Base-by-base conservation (phyloP, 1,140 invertebrate species). In the Sinonovacula constricta region DNA sequence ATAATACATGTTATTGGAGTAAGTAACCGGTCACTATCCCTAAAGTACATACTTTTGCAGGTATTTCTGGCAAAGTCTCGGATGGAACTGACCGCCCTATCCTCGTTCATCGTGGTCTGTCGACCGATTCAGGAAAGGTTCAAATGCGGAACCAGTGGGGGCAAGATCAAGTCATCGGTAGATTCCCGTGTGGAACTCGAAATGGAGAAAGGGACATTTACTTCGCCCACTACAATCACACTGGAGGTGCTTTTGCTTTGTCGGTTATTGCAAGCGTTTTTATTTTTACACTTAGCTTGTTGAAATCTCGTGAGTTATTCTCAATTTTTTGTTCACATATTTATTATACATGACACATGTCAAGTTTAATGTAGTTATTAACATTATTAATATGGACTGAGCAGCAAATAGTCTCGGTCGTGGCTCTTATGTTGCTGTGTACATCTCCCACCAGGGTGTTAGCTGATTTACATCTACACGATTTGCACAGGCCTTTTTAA, bases 161-260 rank as follows among this genome's bases (percentile, higher is more conserved):
- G 57, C 60, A 28, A 51, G n/a, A 62, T 72, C 2, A 49, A 51
- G 45, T 62, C 70, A 22, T 45, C 53, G n/a, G 68, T 71, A 22
- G 68, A 71, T 49, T 26, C 57, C 2, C 28, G 68, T 14, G 68
- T 71, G 12, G 68, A 71, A 36, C 54, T 71, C 15, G 54, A 71
- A 2, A 71, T 71, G 15, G 49, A 49, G 10, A 59, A 71, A 31
- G 53, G 53, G 26, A 71, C 68, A 18, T 71, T 71, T 60, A 56
- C 28, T 7, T 39, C 57, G 49, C 12, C n/a, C 3, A 30, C 33
- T 15, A 71, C 68, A 34, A 45, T 71, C n/a, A 59, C 54, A 26
- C 39, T 71, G 57, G 68, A 56, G 68, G 68, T 71, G 24, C 18
- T 45, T 18, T 10, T 10, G 18, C 18, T 10, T 18, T 10, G 7